These are phyloP conservation scores for Halcyon chelicuti DNA, from an alignment of 2,797 vertebrate genomes.

Conservation along the genomic window DNA sequence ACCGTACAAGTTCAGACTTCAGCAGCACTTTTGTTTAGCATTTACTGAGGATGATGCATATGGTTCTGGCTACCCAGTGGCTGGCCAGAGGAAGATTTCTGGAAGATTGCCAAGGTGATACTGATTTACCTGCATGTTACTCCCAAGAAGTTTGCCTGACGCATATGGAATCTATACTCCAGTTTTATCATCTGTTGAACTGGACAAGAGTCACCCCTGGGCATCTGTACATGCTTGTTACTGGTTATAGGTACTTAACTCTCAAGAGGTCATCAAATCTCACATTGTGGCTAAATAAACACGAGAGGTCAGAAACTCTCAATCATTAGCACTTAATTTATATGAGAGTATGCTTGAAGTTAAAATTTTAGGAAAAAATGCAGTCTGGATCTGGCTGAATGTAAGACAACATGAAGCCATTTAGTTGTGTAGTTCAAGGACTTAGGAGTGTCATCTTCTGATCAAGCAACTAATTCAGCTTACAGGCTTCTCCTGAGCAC, in stretches of 20 bases:
- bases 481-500: background rate
- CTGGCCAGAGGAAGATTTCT: background rate
- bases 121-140: background rate
- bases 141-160: background rate
- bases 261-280: background rate
- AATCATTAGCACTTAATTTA: background rate
- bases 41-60: background rate
- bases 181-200: background rate
- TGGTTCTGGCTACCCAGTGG: background rate
- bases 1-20: background rate
- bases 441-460: background rate
- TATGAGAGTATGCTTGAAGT: background rate
- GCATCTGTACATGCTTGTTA: background rate
- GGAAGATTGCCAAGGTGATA: accelerated
- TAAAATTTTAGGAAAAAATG: background rate
- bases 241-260: background rate
- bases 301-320: background rate
- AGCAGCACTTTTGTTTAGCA: background rate
- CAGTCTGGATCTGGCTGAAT: background rate
- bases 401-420: background rate
- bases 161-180: background rate
- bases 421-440: background rate
- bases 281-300: background rate
- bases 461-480: background rate
- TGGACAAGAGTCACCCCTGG: background rate